Percentiles rank a stretch among this genome's conserved stretches.
Conservation (phyloP, 2,888 invertebrate species). For the Furcula furcula region DNA sequence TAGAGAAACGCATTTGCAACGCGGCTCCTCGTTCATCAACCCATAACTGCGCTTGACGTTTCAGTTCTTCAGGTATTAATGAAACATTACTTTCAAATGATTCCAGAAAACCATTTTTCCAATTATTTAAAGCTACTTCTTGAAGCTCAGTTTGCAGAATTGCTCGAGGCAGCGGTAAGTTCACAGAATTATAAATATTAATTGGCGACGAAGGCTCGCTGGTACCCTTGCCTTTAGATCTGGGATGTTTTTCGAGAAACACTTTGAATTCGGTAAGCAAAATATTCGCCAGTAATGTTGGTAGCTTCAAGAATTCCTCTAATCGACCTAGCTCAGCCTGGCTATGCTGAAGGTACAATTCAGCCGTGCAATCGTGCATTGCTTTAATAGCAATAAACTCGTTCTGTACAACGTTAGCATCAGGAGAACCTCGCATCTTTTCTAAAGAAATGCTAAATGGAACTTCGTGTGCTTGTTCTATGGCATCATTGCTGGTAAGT, state of each 20-base stretch:
- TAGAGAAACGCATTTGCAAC: conserved; percentile 54
- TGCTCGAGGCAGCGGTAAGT: conserved; percentile 39
- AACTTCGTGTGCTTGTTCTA: conserved; percentile 55
- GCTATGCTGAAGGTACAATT: conserved; percentile 50
- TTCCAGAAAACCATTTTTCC: conserved; percentile 65
- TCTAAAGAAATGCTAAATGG: conserved; percentile 55
- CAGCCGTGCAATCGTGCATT: conserved; percentile 45
- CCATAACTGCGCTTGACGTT: conserved; percentile 52
- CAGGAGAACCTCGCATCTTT: conserved; percentile 48
- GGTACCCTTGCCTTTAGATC: conserved; percentile 12
- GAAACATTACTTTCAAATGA: conserved; percentile 51
- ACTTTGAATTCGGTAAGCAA: conserved; percentile 56
- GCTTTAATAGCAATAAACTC: conserved; percentile 35
- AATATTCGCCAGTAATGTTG: conserved; percentile 38
- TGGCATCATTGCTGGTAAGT: conserved; percentile 53
- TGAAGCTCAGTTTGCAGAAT: conserved; percentile 59
- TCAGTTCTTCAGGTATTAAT: conserved; percentile 48
- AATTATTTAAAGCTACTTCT: conserved; percentile 51
- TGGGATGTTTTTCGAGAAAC: conserved; percentile 58
- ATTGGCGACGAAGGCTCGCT: conserved; percentile 15
- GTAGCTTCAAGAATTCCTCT: conserved; percentile 55
- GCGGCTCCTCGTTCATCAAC: conserved; percentile 47
- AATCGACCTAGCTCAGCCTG: conserved; percentile 50
- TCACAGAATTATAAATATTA: conserved; percentile 2
- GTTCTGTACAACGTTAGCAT: conserved; percentile 49